phyloP scores from a whole-genome alignment of 2,797 vertebrate genomes.

The Muscicapa striata region DNA sequence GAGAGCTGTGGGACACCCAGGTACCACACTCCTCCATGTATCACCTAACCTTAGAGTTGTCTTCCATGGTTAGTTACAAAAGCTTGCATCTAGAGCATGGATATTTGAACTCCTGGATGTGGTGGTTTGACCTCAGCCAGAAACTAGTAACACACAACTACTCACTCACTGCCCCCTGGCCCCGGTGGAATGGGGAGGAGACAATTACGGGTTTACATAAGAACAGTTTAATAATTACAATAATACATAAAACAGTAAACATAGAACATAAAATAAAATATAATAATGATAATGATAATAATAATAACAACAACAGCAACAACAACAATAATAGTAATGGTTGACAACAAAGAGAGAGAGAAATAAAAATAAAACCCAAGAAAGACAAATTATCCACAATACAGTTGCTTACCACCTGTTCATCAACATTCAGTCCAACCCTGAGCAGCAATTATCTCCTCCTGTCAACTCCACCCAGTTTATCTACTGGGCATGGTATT shows the following conservation, averaged over 20 bases:
- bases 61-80: background rate
- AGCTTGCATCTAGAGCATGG: background rate
- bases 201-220: background rate
- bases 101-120: background rate
- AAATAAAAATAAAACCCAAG: background rate
- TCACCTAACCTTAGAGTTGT: background rate
- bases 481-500: background rate
- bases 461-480: background rate
- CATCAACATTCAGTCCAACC: background rate
- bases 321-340: too few species aligned
- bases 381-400: background rate
- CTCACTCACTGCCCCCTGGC: fast-evolving
- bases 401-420: background rate
- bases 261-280: background rate
- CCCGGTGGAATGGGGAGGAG: fast-evolving
- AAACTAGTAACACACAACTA: background rate
- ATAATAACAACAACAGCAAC: too few species aligned
- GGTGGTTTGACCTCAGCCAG: background rate
- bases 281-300: too few species aligned
- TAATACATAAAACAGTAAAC: background rate
- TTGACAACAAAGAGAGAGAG: background rate
- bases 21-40: background rate
- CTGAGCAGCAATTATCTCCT: background rate
- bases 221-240: background rate
- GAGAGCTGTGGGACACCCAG: background rate